These are phyloP conservation scores for Chymomyza caudatula DNA, from an alignment of 2,888 invertebrate species.

Conservation along the genomic window DNA sequence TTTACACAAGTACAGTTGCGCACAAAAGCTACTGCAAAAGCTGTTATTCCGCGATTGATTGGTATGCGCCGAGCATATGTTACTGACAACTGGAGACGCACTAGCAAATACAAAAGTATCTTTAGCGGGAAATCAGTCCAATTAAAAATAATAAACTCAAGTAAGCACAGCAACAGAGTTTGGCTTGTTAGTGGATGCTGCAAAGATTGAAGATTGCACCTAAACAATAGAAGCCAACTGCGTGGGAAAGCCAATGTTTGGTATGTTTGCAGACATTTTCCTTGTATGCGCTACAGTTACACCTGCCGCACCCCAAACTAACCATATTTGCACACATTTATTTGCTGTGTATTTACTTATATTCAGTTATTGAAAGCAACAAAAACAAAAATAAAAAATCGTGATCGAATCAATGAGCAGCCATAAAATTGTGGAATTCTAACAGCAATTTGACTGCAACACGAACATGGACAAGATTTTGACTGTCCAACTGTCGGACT, in stretches of 20 bases:
- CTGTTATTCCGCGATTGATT: conserved; percentile 49
- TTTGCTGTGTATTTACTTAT: conserved; percentile 1
- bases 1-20: background rate
- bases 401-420: conserved; percentile 65
- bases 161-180: conserved; percentile 43
- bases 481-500: background rate
- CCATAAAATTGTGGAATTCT: conserved; percentile 66
- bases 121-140: conserved; percentile 68
- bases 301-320: conserved; percentile 43
- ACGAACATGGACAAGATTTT: conserved; percentile 47
- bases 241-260: conserved; percentile 50
- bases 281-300: conserved; percentile 10
- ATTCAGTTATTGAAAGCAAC: background rate
- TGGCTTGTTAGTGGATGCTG: conserved; percentile 23
- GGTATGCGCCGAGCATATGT: conserved; percentile 55
- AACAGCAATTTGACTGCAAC: conserved; percentile 62
- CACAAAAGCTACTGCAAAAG: background rate
- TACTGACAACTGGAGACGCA: conserved; percentile 35
- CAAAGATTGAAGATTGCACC: conserved; percentile 59
- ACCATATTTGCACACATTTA: conserved; percentile 2
- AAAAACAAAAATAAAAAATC: conserved; percentile 31
- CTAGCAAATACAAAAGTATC: conserved; percentile 65
- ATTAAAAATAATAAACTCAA: conserved; percentile 69
- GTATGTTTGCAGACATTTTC: conserved; percentile 4
- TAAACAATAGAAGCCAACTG: conserved; percentile 58